These are phyloP conservation scores for Tyto alba DNA, from an alignment of 2,113 vertebrate genomes.

Conservation along the genomic window DNA sequence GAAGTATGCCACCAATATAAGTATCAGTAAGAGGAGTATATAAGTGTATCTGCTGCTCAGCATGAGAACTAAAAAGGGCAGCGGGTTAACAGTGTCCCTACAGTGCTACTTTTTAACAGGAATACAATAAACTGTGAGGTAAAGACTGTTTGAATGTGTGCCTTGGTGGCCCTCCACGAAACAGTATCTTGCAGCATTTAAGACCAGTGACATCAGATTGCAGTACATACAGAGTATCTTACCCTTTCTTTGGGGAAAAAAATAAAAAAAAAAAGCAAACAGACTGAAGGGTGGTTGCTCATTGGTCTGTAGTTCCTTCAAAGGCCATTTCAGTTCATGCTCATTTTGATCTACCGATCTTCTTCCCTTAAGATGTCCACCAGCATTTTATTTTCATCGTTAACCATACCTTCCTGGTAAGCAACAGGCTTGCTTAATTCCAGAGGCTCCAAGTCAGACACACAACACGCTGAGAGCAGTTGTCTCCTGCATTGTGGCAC, in stretches of 20 bases:
- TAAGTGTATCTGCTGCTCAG: background rate
- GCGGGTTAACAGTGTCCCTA: background rate
- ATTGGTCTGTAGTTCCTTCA: background rate
- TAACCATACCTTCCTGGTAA: background rate
- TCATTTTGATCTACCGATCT: background rate
- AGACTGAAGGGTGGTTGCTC: background rate
- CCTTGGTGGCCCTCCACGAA: background rate
- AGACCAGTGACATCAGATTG: background rate
- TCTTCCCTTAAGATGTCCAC: background rate
- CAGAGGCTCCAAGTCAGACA: background rate
- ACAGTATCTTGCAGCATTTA: background rate
- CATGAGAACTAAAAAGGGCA: background rate
- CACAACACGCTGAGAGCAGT: background rate
- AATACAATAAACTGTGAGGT: background rate
- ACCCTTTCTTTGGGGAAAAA: background rate
- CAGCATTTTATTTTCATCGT: background rate
- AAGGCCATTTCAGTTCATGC: background rate
- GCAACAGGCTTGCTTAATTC: background rate
- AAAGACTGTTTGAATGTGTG: background rate
- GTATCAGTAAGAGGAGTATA: background rate
- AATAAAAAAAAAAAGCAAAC: background rate
- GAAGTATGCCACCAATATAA: background rate
- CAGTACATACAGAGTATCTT: background rate
- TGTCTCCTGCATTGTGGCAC: background rate
- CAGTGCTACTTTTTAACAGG: background rate